These are phyloP conservation scores for Mantis religiosa DNA, from an alignment of 2,888 invertebrate species.

Conservation along the genomic window DNA sequence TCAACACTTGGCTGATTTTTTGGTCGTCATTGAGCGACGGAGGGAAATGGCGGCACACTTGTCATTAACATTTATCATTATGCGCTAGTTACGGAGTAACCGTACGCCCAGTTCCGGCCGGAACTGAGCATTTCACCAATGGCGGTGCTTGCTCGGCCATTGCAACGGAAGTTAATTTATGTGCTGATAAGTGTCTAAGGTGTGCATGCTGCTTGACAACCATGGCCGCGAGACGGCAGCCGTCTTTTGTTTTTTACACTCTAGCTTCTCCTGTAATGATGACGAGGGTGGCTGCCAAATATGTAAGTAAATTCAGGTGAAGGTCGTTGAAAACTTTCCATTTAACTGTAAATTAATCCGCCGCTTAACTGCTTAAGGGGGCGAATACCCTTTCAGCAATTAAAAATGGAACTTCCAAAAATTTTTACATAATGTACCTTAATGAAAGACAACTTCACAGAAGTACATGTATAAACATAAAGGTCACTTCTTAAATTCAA, in stretches of 20 bases:
- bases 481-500: no score
- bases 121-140: slow-evolving; percentile 1
- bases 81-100: neutral
- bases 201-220: neutral
- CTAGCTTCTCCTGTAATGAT: no score
- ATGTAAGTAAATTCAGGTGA: no score
- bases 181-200: neutral
- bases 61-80: neutral
- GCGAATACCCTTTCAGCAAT: no score
- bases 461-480: no score
- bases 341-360: neutral
- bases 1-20: no score
- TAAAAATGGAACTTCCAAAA: no score
- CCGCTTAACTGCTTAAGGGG: no score
- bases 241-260: neutral
- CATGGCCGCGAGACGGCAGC: neutral
- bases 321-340: neutral
- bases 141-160: neutral
- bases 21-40: neutral
- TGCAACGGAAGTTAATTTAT: neutral
- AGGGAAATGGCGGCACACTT: neutral
- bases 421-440: no score
- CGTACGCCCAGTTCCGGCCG: slow-evolving; percentile 6
- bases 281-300: no score
- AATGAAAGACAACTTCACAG: no score